Evolutionary conservation across 2,113 vertebrate species (phyloP).

Genomic region (Lipophrys pholis): DNA sequence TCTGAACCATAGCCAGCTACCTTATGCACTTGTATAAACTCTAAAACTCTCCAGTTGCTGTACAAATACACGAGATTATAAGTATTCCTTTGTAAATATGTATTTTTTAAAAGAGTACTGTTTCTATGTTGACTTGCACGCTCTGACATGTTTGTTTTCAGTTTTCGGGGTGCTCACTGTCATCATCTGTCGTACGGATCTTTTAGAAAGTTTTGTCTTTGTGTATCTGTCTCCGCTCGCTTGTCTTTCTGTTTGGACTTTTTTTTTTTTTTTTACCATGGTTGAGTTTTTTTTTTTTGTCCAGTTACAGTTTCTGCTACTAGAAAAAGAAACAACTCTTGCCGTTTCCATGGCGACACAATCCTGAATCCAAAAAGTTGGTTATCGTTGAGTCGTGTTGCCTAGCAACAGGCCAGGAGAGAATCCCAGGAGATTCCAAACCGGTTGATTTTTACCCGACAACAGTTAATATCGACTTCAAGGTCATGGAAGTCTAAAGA

Average conservation of each 20-base stretch:
- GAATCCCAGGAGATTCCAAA: not conserved
- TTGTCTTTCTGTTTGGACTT: not conserved
- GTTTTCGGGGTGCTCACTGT: conserved; percentile 12
- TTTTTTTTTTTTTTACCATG: not conserved
- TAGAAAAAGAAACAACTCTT: not conserved
- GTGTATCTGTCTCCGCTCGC: not conserved
- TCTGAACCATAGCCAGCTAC: conserved; percentile 13
- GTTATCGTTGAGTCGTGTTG: not conserved
- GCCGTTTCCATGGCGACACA: not conserved
- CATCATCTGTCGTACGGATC: not conserved
- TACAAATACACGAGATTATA: conserved; percentile 20
- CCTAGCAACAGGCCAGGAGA: not conserved
- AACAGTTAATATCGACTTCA: not conserved
- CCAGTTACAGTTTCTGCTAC: not conserved
- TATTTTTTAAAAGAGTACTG: conserved; percentile 55
- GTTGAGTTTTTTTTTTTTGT: not conserved
- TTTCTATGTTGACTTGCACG: conserved; percentile 53
- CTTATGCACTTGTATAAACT: conserved; percentile 26
- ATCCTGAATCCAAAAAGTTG: not conserved
- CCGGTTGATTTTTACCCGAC: not conserved
- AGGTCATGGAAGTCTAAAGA: no score
- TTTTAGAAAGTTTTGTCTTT: not conserved
- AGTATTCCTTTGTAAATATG: conserved; percentile 62
- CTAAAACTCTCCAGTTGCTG: conserved; percentile 20
- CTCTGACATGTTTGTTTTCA: not conserved